Conservation (phyloP, 2,888 invertebrate genomes). For the Spicauda simplicius region DNA sequence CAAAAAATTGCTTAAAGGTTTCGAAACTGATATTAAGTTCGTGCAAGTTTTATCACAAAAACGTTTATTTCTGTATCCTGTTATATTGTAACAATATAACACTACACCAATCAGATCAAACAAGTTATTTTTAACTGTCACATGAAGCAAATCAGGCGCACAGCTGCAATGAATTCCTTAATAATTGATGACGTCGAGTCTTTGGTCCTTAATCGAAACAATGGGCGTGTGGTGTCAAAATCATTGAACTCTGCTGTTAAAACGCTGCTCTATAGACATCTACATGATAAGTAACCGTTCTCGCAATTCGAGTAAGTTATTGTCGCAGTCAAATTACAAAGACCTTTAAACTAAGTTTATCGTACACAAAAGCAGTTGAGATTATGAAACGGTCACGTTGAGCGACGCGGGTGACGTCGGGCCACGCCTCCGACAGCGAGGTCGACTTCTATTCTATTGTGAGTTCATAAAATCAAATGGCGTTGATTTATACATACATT, state of each 20-base stretch:
- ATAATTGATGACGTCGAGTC: neutral
- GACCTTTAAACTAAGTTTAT: constrained; percentile 20
- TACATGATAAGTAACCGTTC: too few relatives aligned
- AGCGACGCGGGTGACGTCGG: constrained; percentile 51
- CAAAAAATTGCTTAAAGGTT: too few relatives aligned
- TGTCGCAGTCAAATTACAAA: neutral
- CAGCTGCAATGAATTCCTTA: constrained; percentile 4
- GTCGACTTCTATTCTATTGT: constrained; percentile 32
- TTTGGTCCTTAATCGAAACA: neutral
- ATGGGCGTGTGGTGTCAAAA: constrained; percentile 19
- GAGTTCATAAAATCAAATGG: constrained; percentile 14
- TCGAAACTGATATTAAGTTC: too few relatives aligned
- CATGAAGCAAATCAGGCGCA: neutral
- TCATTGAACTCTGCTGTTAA: constrained; percentile 15
- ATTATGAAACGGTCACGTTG: constrained; percentile 31
- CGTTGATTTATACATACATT: constrained; percentile 18
- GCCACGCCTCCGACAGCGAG: constrained; percentile 61
- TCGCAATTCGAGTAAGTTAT: too few relatives aligned
- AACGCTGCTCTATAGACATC: neutral
- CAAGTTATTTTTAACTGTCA: neutral
- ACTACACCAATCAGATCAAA: neutral
- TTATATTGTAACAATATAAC: neutral
- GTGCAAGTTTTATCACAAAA: neutral
- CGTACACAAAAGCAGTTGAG: constrained; percentile 26
- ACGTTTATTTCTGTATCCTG: neutral